These are phyloP conservation scores for Cavia aperea DNA, from an alignment of 2,113 vertebrate species.

Conservation along the genomic window DNA sequence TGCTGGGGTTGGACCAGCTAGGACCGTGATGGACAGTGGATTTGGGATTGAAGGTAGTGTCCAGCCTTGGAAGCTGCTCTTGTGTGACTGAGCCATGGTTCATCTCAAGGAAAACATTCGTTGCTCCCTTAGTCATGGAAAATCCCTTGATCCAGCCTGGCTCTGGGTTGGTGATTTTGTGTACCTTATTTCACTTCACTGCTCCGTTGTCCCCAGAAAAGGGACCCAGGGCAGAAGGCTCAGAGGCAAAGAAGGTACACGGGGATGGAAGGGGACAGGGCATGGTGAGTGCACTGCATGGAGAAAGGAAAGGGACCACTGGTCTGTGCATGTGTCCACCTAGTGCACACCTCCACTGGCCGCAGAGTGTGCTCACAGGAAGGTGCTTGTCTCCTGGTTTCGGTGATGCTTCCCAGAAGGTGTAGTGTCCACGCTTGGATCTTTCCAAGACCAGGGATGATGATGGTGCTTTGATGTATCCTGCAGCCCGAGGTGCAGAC, in stretches of 20 bases:
- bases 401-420: fast-evolving
- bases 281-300: fast-evolving
- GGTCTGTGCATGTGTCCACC: fast-evolving
- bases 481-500: background rate
- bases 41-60: background rate
- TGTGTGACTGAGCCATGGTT: background rate
- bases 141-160: background rate
- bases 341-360: fast-evolving
- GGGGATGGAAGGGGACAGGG: too few relatives aligned
- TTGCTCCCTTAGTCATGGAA: background rate
- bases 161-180: background rate
- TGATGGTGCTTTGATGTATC: too few relatives aligned
- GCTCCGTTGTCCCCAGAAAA: background rate
- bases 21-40: fast-evolving
- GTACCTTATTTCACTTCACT: background rate
- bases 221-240: background rate
- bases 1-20: background rate
- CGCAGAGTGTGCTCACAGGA: too few relatives aligned
- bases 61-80: background rate
- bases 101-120: background rate
- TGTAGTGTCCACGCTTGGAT: fast-evolving
- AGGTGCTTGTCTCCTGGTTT: fast-evolving
- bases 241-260: fast-evolving
- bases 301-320: background rate
- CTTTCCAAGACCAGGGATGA: background rate